These are phyloP conservation scores for Syngnathus scovelli DNA, from an alignment of 2,113 vertebrate species.

Conservation along the genomic window DNA sequence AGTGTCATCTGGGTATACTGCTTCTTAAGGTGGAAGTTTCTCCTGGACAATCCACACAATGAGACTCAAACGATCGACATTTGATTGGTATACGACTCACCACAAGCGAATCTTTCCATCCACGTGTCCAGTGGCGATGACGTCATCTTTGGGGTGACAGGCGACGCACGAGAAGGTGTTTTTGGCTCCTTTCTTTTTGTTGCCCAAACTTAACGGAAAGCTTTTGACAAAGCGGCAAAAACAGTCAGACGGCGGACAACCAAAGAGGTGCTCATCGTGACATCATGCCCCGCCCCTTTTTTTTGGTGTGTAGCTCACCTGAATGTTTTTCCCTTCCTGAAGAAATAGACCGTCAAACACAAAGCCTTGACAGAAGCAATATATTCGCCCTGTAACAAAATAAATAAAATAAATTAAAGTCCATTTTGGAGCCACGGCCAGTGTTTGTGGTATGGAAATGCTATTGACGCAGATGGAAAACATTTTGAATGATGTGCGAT, in stretches of 20 bases:
- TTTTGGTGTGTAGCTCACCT: conserved; percentile 70
- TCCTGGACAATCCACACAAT: conserved; percentile 67
- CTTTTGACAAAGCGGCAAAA: conserved; percentile 51
- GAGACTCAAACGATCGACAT: background rate
- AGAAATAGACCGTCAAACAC: conserved; percentile 80
- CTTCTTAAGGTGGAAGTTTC: conserved; percentile 82
- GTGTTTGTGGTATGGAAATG: no score
- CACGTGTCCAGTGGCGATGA: conserved; percentile 87
- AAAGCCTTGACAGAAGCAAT: conserved; percentile 75
- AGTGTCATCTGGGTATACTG: conserved; percentile 83
- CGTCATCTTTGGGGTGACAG: conserved; percentile 89
- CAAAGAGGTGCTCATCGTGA: background rate
- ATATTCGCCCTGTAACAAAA: conserved; percentile 85
- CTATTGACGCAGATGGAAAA: no score
- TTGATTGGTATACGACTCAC: conserved; percentile 58
- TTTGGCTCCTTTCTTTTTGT: conserved; percentile 67
- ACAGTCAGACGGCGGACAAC: background rate
- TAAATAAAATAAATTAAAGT: no score
- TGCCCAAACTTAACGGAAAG: conserved; percentile 73
- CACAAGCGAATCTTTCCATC: conserved; percentile 94
- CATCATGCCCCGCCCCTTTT: background rate
- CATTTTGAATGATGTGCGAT: no score
- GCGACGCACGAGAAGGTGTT: conserved; percentile 80
- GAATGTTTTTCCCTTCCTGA: conserved; percentile 77
- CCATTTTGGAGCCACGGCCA: no score